Percentiles rank a stretch among this genome's conserved stretches.
Conservation (phyloP, 2,888 invertebrate genomes). For the Pegoplata infirma region DNA sequence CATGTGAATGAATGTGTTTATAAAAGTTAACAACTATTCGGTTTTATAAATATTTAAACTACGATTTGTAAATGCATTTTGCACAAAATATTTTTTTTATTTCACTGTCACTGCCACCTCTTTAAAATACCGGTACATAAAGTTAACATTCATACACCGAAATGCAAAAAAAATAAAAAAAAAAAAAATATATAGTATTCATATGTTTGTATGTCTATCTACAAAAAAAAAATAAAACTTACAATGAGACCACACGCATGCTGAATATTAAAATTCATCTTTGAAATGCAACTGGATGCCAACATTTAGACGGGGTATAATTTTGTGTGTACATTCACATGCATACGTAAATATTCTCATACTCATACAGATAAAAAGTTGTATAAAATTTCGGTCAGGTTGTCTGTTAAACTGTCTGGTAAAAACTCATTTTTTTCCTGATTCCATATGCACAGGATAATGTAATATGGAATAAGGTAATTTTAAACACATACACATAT, state of each 20-base stretch:
- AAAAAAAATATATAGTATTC: not conserved
- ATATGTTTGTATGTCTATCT: not conserved
- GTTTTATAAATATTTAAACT: constrained; percentile 26
- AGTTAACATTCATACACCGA: not conserved
- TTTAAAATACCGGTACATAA: constrained; percentile 30
- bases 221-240: too few relatives aligned
- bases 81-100: not conserved
- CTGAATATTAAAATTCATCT: constrained; percentile 75
- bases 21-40: constrained; percentile 7
- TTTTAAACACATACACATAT: too few relatives aligned
- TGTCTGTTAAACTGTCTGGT: constrained; percentile 52
- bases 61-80: constrained; percentile 31
- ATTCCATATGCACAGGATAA: constrained; percentile 76
- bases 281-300: constrained; percentile 68
- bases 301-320: constrained; percentile 16
- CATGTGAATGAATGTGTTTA: not conserved
- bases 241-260: constrained; percentile 70
- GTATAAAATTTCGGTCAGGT: constrained; percentile 70
- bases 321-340: constrained; percentile 8
- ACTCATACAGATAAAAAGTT: constrained; percentile 53
- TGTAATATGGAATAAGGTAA: constrained; percentile 64
- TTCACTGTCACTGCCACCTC: constrained; percentile 53
- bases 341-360: not conserved
- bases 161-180: not conserved
- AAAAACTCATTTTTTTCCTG: constrained; percentile 61